Percentiles rank a stretch among this genome's conserved stretches.
Conservation (phyloP, 2,797 vertebrate species). For the Syngnathus rostellatus region DNA sequence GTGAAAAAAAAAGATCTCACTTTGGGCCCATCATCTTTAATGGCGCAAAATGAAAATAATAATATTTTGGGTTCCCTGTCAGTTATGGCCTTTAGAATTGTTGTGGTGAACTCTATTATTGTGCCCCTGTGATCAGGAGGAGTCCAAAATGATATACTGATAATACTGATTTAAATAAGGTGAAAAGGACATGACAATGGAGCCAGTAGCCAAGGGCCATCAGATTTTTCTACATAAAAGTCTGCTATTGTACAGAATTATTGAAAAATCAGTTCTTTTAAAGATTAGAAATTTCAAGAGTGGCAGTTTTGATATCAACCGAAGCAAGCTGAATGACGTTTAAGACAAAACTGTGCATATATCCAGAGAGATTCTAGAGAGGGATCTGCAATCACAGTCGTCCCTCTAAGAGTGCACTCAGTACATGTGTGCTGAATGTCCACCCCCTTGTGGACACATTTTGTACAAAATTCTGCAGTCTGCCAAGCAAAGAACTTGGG, state of each 20-base stretch:
- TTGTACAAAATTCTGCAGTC: background rate
- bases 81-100: background rate
- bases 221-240: too few species aligned
- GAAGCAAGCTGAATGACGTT: background rate
- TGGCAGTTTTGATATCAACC: background rate
- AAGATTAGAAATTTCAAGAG: background rate
- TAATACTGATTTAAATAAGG: background rate
- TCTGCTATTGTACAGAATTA: background rate
- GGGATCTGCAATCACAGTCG: background rate
- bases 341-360: background rate
- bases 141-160: background rate
- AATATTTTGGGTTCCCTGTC: background rate
- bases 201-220: too few species aligned
- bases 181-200: too few species aligned
- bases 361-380: background rate
- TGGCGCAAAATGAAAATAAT: background rate
- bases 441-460: slow-evolving; percentile 66
- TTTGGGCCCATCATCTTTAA: background rate
- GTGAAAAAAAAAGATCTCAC: background rate
- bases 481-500: background rate
- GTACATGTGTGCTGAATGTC: slow-evolving; percentile 53
- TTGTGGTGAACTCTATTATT: background rate
- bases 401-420: background rate
- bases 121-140: background rate
- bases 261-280: background rate